phyloP scores from a whole-genome alignment of 2,797 vertebrate species.

The Pangasius mekongensis region DNA sequence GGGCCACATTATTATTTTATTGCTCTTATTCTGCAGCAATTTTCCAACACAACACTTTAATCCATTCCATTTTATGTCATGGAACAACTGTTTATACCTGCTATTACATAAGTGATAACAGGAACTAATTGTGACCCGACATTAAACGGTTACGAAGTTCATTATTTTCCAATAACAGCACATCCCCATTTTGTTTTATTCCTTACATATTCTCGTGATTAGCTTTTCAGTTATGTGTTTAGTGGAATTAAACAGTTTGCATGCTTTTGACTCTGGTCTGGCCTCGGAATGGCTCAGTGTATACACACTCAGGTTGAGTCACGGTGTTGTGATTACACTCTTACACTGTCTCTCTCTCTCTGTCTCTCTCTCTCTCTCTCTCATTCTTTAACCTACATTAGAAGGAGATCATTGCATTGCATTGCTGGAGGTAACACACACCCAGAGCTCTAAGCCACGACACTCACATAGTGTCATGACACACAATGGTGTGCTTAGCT shows the following conservation, averaged over 20 bases:
- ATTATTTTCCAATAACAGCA: not conserved
- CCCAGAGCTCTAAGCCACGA: constrained; percentile 12
- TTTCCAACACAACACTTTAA: not conserved
- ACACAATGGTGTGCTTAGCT: constrained; percentile 6
- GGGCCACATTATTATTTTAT: not conserved
- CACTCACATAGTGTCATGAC: constrained; percentile 26
- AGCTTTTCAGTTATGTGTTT: not conserved
- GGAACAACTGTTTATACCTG: not conserved
- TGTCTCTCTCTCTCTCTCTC: not conserved
- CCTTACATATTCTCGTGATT: not conserved
- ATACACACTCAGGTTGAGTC: constrained; percentile 23
- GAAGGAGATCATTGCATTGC: not conserved
- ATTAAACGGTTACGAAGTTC: not conserved
- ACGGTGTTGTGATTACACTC: constrained; percentile 1
- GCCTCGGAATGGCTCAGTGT: not conserved
- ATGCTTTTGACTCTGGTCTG: not conserved
- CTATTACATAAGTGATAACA: not conserved
- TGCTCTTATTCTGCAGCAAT: not conserved
- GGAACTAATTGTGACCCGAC: too few relatives aligned
- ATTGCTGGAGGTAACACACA: constrained; percentile 1
- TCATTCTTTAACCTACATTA: not conserved
- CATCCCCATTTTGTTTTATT: not conserved
- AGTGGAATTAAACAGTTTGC: not conserved
- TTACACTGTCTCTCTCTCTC: not conserved
- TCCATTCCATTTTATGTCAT: not conserved